Evolutionary conservation across 2,113 vertebrate species (phyloP), one percentile per base, ranked within the genome.

Genomic region (Scomber japonicus): DNA sequence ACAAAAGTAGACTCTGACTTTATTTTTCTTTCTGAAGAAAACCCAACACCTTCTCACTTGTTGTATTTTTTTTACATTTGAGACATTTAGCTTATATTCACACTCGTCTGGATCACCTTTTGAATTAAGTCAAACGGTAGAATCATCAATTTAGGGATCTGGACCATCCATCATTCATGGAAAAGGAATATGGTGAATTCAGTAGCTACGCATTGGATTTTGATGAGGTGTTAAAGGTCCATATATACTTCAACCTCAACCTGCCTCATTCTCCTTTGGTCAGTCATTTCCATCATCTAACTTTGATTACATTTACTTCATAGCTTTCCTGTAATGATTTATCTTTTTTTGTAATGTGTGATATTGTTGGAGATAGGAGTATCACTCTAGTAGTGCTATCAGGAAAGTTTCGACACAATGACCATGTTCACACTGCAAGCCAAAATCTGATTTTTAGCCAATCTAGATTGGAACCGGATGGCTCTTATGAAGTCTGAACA

Each of bases 11-110:
- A 72, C 57, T 64, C 40, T 64, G 30, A 55, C 61, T 75, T 78
- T 87, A 31, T 83, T 88, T 79, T 78, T 86, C 54, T 78, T 57
- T 55, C 56, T 44, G 21, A 59, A 53, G 64, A 69, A 77, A 79
- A 56, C 68, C 59, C 81, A 63, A 63, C 77, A 80, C 81, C 64
- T 80, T 80, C 57, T 66, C 48, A 57, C 35, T 55, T 71, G 7
- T 72, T 17, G 16, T 61, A 11, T 59, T 80, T 27, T 80, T 27
- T 68, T 78, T 46, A 74, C 35, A 13, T 84, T 64, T 12, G 1
- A 75, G 44, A 11, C 27, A 10, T 79, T 78, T 53, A 51, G 21
- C 51, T 81, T 46, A 14, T 64, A 48, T 24, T 80, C 70, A 12
- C 11, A n/a, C 71, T 74, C 59, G 30, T 78, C 61, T 78, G 57